Evolutionary conservation across 2,888 invertebrate genomes (phyloP).

Genomic region (Cheilosia vernalis): DNA sequence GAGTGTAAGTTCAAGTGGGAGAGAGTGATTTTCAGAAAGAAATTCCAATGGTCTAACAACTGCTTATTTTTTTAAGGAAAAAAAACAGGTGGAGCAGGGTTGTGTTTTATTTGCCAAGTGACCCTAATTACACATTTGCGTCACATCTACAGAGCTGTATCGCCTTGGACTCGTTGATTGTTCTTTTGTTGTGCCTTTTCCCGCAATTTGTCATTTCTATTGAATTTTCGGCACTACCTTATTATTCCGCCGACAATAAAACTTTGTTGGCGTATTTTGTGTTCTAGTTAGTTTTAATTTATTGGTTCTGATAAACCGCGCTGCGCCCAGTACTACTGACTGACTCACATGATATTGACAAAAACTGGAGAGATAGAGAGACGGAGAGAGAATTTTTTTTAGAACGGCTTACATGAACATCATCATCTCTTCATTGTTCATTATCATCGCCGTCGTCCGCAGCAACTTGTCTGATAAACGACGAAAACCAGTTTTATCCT

Average conservation of each 20-base stretch:
- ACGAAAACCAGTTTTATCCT: conserved; percentile 55
- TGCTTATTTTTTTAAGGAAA: conserved; percentile 4
- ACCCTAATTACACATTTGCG: conserved; percentile 69
- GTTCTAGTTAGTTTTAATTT: conserved; percentile 58
- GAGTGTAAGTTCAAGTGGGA: conserved; percentile 17
- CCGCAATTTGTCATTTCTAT: conserved; percentile 58
- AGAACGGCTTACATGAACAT: not conserved
- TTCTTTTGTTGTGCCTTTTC: conserved; percentile 60
- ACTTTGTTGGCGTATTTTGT: conserved; percentile 35
- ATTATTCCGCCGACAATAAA: conserved; percentile 26
- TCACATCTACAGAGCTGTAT: conserved; percentile 14
- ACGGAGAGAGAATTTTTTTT: not conserved
- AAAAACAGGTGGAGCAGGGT: conserved; percentile 50
- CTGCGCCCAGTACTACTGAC: conserved; percentile 22
- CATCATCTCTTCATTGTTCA: conserved; percentile 10
- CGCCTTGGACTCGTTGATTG: conserved; percentile 50
- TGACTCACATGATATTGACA: conserved; percentile 26
- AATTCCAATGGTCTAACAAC: conserved; percentile 37
- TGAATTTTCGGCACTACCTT: conserved; percentile 22
- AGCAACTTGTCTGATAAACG: conserved; percentile 50
- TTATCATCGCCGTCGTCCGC: conserved; percentile 39
- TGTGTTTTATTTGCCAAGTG: conserved; percentile 57
- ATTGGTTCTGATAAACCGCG: conserved; percentile 48
- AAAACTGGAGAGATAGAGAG: not conserved
- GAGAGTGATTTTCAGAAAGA: conserved; percentile 27